Conservation (phyloP, 2,113 vertebrate species). For the Rhea americana region DNA sequence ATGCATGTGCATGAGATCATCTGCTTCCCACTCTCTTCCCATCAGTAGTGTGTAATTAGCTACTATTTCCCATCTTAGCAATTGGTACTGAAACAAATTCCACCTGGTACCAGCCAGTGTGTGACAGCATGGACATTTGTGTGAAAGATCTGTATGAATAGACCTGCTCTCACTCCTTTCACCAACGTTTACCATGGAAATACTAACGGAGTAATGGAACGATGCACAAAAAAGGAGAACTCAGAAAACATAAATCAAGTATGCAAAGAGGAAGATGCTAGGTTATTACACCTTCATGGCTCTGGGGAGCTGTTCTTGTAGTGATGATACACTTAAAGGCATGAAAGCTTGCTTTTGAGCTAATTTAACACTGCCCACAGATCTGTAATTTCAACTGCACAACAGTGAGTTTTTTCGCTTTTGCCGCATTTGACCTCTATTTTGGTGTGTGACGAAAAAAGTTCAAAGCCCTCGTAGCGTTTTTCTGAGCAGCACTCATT, state of each 20-base stretch:
- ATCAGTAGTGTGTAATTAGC: background rate
- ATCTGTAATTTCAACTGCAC: background rate
- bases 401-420: conserved; percentile 54
- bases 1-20: background rate
- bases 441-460: conserved; percentile 77
- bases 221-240: background rate
- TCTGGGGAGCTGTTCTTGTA: background rate
- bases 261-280: background rate
- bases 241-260: background rate
- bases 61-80: background rate
- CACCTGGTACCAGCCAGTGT: background rate
- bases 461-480: conserved; percentile 77
- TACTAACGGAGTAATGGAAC: background rate
- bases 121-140: background rate
- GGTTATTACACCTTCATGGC: background rate
- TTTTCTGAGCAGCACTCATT: conserved; percentile 80
- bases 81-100: background rate
- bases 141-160: background rate
- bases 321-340: background rate
- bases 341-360: background rate
- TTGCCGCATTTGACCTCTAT: conserved; percentile 79
- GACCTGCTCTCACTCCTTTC: background rate
- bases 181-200: background rate
- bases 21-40: background rate
- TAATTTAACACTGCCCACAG: background rate